Evolutionary conservation across 2,888 invertebrate species (phyloP).

Genomic region (Zygothrica quintamaculata): DNA sequence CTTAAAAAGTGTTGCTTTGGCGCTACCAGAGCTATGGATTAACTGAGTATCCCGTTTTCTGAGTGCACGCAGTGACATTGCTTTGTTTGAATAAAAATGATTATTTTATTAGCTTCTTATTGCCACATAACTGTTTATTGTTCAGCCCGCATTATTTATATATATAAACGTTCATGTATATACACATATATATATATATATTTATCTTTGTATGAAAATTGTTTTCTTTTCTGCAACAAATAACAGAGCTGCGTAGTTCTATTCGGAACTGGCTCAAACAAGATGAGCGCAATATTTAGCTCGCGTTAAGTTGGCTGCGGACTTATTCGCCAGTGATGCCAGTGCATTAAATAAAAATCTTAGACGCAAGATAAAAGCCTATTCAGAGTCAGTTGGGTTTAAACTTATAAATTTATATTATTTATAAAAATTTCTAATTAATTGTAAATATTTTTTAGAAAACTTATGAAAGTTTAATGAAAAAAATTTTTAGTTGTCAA

Average conservation of each 20-base stretch:
- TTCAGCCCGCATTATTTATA: conserved; percentile 34
- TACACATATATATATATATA: conserved; percentile 8
- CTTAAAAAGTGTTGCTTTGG: conserved; percentile 46
- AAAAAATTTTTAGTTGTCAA: background rate
- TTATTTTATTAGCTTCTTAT: conserved; percentile 12
- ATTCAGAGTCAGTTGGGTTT: background rate
- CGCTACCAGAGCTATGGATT: conserved; percentile 27
- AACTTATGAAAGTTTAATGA: background rate
- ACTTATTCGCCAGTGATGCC: conserved; percentile 16
- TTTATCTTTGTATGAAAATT: conserved; percentile 15
- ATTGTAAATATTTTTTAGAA: background rate
- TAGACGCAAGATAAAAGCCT: background rate
- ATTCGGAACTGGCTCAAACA: conserved; percentile 19
- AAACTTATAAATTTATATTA: background rate
- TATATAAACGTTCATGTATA: conserved; percentile 5
- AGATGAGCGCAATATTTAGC: background rate
- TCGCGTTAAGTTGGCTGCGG: conserved; percentile 35
- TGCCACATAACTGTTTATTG: conserved; percentile 50
- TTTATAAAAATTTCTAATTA: background rate
- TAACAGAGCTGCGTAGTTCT: conserved; percentile 27
- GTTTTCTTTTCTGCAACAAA: conserved; percentile 47
- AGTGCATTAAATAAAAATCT: background rate
- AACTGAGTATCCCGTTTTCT: conserved; percentile 81
- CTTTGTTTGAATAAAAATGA: conserved; percentile 43
- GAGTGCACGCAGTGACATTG: conserved; percentile 84